Evolutionary conservation across 1,140 invertebrate species (phyloP).

Genomic region (Dolichoris vasculosae): DNA sequence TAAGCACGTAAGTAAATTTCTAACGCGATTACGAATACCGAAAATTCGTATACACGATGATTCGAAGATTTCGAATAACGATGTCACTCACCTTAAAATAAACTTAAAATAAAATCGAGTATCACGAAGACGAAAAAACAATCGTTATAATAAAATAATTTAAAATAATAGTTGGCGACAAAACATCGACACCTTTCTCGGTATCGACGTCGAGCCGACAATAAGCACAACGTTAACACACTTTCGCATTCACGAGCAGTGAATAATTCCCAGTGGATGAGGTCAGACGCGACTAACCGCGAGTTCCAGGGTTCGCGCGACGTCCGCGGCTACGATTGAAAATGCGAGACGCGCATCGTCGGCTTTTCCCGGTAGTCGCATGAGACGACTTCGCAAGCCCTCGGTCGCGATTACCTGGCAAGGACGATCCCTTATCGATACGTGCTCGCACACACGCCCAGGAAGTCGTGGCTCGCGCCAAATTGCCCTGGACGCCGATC

Average conservation of each 20-base stretch:
- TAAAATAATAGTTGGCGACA: neutral
- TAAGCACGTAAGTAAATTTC: too few relatives aligned
- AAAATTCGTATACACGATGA: too few relatives aligned
- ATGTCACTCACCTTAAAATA: too few relatives aligned
- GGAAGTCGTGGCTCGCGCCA: slow-evolving; percentile 60
- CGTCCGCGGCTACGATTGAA: neutral
- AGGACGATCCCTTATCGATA: slow-evolving; percentile 71
- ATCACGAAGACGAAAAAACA: neutral
- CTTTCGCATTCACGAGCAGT: neutral
- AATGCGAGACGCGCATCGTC: slow-evolving; percentile 65
- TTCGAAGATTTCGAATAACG: too few relatives aligned
- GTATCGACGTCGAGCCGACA: neutral
- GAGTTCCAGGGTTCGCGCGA: neutral
- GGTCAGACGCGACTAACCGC: neutral
- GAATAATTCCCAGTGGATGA: neutral
- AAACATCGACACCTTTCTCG: neutral
- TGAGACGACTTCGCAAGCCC: slow-evolving; percentile 70
- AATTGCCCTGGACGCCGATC: slow-evolving; percentile 72
- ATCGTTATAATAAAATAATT: neutral
- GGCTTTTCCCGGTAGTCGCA: slow-evolving; percentile 70
- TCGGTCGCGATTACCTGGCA: slow-evolving; percentile 56
- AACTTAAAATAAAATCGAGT: too few relatives aligned
- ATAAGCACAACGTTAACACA: too few relatives aligned
- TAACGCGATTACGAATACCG: too few relatives aligned
- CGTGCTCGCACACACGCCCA: neutral